These are phyloP conservation scores for Triplophysa bombifrons DNA, from an alignment of 2,797 vertebrate genomes.

Conservation along the genomic window DNA sequence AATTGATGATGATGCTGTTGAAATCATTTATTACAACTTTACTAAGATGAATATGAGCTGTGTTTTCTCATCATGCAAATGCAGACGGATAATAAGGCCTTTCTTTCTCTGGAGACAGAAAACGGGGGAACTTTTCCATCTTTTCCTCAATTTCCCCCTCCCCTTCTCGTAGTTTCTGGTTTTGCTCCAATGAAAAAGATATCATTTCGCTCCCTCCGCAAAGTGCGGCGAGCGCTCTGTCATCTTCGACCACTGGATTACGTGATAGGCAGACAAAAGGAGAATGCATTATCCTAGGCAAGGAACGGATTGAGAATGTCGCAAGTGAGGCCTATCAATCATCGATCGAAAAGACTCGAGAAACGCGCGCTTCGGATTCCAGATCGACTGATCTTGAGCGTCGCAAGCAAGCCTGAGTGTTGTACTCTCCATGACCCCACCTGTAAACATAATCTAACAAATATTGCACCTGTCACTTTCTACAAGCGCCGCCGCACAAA, in stretches of 20 bases:
- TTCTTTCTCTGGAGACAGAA: conserved; percentile 81
- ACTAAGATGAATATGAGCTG: conserved; percentile 77
- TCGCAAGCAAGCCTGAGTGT: conserved; percentile 13
- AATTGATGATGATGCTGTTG: conserved; percentile 84
- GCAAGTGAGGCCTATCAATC: conserved; percentile 56
- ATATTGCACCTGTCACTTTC: conserved; percentile 40
- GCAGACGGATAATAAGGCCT: conserved; percentile 79
- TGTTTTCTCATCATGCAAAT: conserved; percentile 82
- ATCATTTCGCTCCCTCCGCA: conserved; percentile 51
- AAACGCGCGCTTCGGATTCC: conserved; percentile 7
- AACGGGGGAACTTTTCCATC: conserved; percentile 57
- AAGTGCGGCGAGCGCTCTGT: conserved; percentile 48
- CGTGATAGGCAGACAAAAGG: conserved; percentile 56
- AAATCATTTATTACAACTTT: conserved; percentile 85
- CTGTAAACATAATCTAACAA: conserved; percentile 44
- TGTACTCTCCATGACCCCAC: conserved; percentile 43
- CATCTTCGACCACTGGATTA: conserved; percentile 49
- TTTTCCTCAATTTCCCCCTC: conserved; percentile 36
- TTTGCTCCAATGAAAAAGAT: conserved; percentile 57
- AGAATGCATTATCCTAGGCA: conserved; percentile 51
- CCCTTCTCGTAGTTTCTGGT: conserved; percentile 54
- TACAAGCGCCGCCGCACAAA: conserved; percentile 9
- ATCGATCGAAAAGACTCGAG: conserved; percentile 31
- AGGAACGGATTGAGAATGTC: conserved; percentile 45
- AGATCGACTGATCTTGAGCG: conserved; percentile 35